Percentiles rank a stretch among this genome's conserved stretches.
These are phyloP conservation scores for Tetheella fluctuosa DNA, from an alignment of 2,888 invertebrate genomes.

Conservation along the genomic window DNA sequence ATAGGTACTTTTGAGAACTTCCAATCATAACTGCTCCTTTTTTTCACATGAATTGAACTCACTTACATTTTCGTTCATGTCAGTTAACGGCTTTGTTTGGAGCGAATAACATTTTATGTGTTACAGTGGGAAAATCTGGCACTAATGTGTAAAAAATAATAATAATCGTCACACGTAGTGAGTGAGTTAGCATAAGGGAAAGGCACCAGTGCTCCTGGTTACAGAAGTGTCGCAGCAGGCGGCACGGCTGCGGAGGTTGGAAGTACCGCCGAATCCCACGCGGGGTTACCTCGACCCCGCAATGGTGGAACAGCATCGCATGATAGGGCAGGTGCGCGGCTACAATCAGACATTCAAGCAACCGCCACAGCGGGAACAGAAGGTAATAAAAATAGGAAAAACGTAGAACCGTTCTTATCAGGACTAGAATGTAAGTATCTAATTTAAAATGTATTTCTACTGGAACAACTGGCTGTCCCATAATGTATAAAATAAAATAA, in stretches of 20 bases:
- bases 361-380: conserved; percentile 25
- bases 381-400: conserved; percentile 3
- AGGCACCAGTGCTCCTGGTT: conserved; percentile 51
- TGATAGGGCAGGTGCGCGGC: conserved; percentile 63
- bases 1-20: too few relatives aligned
- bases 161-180: neutral
- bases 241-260: conserved; percentile 53
- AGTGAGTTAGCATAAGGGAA: conserved; percentile 30
- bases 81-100: too few relatives aligned
- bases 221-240: conserved; percentile 65
- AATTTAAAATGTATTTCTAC: too few relatives aligned
- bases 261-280: conserved; percentile 52
- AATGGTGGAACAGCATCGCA: conserved; percentile 66
- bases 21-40: too few relatives aligned
- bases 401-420: too few relatives aligned
- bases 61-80: too few relatives aligned
- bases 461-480: too few relatives aligned
- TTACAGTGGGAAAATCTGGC: too few relatives aligned
- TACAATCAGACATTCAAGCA: conserved; percentile 49
- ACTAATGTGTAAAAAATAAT: neutral
- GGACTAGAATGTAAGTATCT: too few relatives aligned
- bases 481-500: too few relatives aligned
- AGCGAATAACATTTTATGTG: too few relatives aligned
- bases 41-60: too few relatives aligned
- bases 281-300: conserved; percentile 67